Conservation (phyloP, 1,140 invertebrate species). For the Vanessa atalanta region DNA sequence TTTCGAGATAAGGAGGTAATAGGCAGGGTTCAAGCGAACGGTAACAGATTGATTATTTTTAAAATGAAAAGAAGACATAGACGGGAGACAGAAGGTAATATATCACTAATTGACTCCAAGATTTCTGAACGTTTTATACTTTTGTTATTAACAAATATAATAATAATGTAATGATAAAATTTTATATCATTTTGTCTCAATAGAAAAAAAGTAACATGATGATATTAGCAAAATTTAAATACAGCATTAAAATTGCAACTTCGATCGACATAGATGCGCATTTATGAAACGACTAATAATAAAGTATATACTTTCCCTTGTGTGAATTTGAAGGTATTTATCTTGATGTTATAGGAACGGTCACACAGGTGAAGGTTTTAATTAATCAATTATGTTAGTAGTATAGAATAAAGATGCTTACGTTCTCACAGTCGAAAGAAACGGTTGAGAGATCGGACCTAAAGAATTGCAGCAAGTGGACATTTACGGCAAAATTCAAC, state of each 20-base stretch:
- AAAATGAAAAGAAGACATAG: not conserved
- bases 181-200: no score
- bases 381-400: not conserved
- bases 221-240: no score
- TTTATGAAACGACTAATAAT: conserved; percentile 11
- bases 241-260: not conserved
- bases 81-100: not conserved
- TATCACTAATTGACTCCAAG: not conserved
- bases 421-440: conserved; percentile 1
- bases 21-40: not conserved
- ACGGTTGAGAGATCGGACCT: not conserved
- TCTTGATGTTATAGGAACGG: not conserved
- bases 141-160: not conserved
- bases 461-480: not conserved
- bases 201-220: not conserved
- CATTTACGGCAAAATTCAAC: not conserved
- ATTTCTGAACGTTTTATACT: not conserved
- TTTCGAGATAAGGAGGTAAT: not conserved
- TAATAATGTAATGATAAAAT: not conserved
- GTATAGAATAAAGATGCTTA: conserved; percentile 7
- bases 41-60: not conserved
- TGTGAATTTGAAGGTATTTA: not conserved
- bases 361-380: not conserved
- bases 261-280: conserved; percentile 12
- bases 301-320: not conserved